A percentile compares a stretch with the other conserved stretches of the same genome.
These are phyloP conservation scores for Cairina moschata DNA, from an alignment of 2,113 vertebrate species.

Conservation along the genomic window DNA sequence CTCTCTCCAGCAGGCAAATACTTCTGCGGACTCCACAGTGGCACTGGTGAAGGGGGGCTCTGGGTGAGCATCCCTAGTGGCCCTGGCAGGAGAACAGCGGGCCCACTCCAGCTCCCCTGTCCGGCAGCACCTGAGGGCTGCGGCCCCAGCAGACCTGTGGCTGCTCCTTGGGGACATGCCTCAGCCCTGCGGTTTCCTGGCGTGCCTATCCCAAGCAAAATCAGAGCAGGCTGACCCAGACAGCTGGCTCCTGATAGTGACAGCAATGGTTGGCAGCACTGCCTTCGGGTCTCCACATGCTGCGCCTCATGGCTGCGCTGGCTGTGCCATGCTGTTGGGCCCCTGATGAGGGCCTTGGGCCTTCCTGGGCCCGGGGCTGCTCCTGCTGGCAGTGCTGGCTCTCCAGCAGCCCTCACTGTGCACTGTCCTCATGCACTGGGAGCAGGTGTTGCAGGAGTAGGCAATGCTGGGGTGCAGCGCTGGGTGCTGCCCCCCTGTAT, in stretches of 20 bases:
- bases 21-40: not conserved
- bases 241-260: not conserved
- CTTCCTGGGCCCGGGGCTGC: not conserved
- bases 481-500: fast-evolving
- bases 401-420: not conserved
- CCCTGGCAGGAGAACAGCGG: not conserved
- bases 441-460: not conserved
- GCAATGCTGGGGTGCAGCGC: fast-evolving
- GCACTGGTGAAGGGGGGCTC: not conserved
- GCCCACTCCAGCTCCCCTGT: not conserved
- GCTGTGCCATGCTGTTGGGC: too few relatives aligned
- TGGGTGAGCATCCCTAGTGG: not conserved
- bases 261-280: not conserved
- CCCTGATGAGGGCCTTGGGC: not conserved
- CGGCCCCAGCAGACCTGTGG: not conserved
- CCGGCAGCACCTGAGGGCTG: too few relatives aligned
- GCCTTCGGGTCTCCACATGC: not conserved
- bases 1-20: not conserved
- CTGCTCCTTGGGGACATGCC: not conserved
- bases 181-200: not conserved
- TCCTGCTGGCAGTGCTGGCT: fast-evolving
- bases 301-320: too few relatives aligned
- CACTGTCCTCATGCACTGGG: not conserved
- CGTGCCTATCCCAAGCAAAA: not conserved
- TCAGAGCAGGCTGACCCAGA: not conserved